These are phyloP conservation scores for Gracilinanus agilis DNA, from an alignment of 2,113 vertebrate genomes.

Conservation along the genomic window DNA sequence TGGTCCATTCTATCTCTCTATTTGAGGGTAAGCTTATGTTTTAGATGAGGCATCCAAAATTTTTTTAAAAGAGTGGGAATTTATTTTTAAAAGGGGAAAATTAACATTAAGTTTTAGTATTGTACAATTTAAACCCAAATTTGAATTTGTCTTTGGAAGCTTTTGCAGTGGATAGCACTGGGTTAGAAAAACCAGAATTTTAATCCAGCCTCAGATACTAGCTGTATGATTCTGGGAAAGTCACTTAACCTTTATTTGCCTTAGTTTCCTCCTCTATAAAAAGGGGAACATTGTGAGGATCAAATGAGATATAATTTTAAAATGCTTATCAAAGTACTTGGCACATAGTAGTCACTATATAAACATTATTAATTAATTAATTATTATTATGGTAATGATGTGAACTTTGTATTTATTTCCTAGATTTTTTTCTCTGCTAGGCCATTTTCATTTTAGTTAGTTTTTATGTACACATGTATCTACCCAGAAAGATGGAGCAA, in stretches of 20 bases:
- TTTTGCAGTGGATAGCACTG: background rate
- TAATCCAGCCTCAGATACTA: background rate
- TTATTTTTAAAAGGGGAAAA: background rate
- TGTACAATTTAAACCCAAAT: background rate
- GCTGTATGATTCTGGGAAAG: background rate
- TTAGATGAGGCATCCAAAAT: background rate
- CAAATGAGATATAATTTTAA: background rate
- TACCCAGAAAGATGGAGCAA: slow-evolving; percentile 59
- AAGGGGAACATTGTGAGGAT: background rate
- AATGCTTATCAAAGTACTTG: background rate
- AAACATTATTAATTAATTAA: background rate
- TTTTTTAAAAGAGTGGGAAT: background rate
- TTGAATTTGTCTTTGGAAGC: background rate
- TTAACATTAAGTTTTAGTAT: background rate
- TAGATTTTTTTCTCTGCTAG: slow-evolving; percentile 4
- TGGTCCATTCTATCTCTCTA: background rate
- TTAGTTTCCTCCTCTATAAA: background rate
- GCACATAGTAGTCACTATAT: background rate
- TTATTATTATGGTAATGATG: background rate
- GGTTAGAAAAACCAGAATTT: background rate
- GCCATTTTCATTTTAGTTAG: slow-evolving; percentile 26
- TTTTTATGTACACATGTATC: slow-evolving; percentile 18
- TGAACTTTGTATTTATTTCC: background rate
- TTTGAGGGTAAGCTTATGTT: background rate
- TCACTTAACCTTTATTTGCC: background rate